A percentile compares a stretch with the other conserved stretches of the same genome.
Conservation (phyloP, 2,113 vertebrate genomes). For the Sorex araneus region DNA sequence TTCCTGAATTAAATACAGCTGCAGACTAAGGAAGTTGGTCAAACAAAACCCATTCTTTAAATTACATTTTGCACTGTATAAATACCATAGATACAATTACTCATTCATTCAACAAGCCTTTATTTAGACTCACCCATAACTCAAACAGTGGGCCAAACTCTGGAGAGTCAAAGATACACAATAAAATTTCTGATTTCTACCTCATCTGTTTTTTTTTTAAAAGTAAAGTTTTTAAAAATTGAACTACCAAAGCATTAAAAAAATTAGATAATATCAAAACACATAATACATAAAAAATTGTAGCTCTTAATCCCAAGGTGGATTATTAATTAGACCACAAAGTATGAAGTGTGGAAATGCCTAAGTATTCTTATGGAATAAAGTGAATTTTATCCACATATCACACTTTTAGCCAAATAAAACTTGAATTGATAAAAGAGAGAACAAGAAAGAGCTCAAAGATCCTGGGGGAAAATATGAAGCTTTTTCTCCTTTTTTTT, state of each 20-base stretch:
- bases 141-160: background rate
- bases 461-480: conserved; percentile 6
- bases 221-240: conserved; percentile 60
- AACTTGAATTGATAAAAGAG: background rate
- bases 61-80: background rate
- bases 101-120: background rate
- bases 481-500: no score
- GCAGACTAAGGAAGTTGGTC: background rate
- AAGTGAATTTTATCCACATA: background rate
- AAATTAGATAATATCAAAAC: background rate
- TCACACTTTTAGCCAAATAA: conserved; percentile 23
- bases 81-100: background rate
- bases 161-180: background rate
- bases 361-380: background rate
- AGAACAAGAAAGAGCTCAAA: conserved; percentile 9
- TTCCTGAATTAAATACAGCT: background rate
- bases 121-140: background rate
- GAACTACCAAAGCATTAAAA: conserved; percentile 31
- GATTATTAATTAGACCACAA: background rate
- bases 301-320: background rate
- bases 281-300: conserved; percentile 13
- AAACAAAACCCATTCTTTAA: background rate
- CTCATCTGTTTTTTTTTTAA: background rate
- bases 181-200: background rate
- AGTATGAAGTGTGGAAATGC: background rate